A percentile compares a stretch with the other conserved stretches of the same genome.
Evolutionary conservation across 30 jellyfish, hydroid and myxozoan species (phyloP).

Genomic region (Nemopilema nomurai): DNA sequence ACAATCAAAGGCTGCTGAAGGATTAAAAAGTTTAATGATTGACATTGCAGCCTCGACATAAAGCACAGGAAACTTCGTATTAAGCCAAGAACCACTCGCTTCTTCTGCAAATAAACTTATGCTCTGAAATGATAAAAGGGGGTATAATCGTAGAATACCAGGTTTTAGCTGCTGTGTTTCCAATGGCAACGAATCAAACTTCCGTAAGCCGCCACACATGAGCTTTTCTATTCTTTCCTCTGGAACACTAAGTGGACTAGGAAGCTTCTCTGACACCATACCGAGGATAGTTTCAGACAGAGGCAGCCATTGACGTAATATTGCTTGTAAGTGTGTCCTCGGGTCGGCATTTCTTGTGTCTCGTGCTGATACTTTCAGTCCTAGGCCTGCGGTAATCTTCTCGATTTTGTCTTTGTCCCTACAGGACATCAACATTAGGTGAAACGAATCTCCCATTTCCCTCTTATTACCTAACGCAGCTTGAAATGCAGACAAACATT

Average conservation of each 20-base stretch:
- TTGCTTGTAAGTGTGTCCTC: constrained; percentile 77
- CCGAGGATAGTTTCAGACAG: constrained; percentile 83
- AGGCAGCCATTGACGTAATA: constrained; percentile 98
- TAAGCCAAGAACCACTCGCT: too few species aligned
- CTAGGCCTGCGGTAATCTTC: constrained; percentile 77
- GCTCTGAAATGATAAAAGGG: too few species aligned
- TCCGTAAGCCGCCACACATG: constrained; percentile 84
- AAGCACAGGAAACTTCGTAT: too few species aligned
- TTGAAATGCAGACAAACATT: too few species aligned
- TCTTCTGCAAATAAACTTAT: too few species aligned
- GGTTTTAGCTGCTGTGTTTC: constrained; percentile 72
- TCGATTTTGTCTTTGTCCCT: constrained; percentile 86
- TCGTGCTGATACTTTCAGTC: constrained; percentile 80
- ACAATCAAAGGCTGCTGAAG: too few species aligned
- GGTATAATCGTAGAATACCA: constrained; percentile 33
- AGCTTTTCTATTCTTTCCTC: constrained; percentile 77
- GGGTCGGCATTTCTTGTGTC: constrained; percentile 79
- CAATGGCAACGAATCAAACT: constrained; percentile 71
- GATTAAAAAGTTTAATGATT: too few species aligned
- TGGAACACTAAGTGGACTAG: constrained; percentile 90
- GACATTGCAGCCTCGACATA: too few species aligned
- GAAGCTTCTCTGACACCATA: constrained; percentile 80
- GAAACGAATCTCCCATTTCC: too few species aligned
- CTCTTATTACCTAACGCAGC: too few species aligned
- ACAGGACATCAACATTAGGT: background rate